Conservation (phyloP, 2,113 vertebrate genomes). For the Sciurus niger region DNA sequence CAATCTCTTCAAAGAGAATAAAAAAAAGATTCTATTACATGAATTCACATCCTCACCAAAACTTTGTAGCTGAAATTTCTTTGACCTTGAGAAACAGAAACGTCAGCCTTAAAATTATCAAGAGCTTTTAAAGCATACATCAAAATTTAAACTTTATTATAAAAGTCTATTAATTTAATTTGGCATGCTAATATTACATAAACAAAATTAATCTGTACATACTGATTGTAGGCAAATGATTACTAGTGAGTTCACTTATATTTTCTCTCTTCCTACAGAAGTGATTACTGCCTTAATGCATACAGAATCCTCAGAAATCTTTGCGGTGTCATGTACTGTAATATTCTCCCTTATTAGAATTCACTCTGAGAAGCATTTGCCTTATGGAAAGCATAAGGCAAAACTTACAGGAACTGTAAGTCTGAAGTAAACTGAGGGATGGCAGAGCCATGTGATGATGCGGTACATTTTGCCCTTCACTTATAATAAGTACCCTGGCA, state of each 20-base stretch:
- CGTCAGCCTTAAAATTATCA: background rate
- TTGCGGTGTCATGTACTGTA: background rate
- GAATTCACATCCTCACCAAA: background rate
- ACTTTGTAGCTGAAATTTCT: background rate
- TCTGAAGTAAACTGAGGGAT: background rate
- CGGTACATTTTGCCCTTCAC: background rate
- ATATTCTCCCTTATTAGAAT: background rate
- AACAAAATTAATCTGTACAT: background rate
- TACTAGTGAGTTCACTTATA: background rate
- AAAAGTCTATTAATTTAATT: constrained; percentile 26
- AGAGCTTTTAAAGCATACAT: background rate
- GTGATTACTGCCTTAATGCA: background rate
- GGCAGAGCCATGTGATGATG: background rate
- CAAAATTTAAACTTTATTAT: background rate
- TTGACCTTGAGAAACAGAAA: background rate
- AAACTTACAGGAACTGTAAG: background rate
- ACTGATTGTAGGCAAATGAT: background rate
- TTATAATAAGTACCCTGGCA: background rate
- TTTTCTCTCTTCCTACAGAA: background rate
- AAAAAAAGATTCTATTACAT: background rate
- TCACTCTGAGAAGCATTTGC: background rate
- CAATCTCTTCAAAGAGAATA: background rate
- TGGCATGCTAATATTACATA: background rate
- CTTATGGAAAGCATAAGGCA: background rate
- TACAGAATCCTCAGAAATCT: background rate